phyloP scores from a whole-genome alignment of 2,888 invertebrate species.

The Drosophila pseudotalamancana region DNA sequence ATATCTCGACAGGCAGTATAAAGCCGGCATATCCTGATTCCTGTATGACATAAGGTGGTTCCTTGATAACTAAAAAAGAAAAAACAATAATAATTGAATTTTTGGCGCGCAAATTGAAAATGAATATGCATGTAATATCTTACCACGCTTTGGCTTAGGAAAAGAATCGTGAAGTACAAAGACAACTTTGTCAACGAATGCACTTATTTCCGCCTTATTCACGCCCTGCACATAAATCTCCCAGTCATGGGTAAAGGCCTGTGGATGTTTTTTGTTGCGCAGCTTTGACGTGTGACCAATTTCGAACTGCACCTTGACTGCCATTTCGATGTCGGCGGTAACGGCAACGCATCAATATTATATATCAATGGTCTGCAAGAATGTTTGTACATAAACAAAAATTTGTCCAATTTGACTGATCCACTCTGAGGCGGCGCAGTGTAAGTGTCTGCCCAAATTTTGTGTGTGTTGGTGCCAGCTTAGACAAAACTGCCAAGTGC shows the following conservation, averaged over 20 bases:
- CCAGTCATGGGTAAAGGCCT: conserved; percentile 99
- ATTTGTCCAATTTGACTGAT: conserved; percentile 4
- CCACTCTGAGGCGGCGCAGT: conserved; percentile 38
- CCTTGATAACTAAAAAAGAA: conserved; percentile 90
- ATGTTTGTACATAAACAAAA: conserved; percentile 46
- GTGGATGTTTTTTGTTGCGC: conserved; percentile 91
- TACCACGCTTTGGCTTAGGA: conserved; percentile 95
- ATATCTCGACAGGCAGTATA: conserved; percentile 94
- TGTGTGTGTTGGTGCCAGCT: conserved; percentile 22
- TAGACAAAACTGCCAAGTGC: conserved; percentile 18
- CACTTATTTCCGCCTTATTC: conserved; percentile 93
- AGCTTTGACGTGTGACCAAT: conserved; percentile 95
- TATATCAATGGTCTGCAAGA: conserved; percentile 29
- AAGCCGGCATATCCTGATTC: conserved; percentile 99
- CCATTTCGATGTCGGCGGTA: conserved; percentile 84
- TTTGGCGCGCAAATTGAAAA: conserved; percentile 39
- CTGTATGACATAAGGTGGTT: conserved; percentile 94
- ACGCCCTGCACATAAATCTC: conserved; percentile 96
- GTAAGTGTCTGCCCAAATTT: conserved; percentile 29
- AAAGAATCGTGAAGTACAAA: conserved; percentile 97
- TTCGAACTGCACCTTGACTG: conserved; percentile 93
- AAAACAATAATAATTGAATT: not conserved
- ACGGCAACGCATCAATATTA: conserved; percentile 38
- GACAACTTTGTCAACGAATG: conserved; percentile 96
- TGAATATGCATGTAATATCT: conserved; percentile 45